Evolutionary conservation across 2,797 vertebrate genomes (phyloP), one percentile per base, ranked within the genome.

Genomic region (Enteromius argenteus): DNA sequence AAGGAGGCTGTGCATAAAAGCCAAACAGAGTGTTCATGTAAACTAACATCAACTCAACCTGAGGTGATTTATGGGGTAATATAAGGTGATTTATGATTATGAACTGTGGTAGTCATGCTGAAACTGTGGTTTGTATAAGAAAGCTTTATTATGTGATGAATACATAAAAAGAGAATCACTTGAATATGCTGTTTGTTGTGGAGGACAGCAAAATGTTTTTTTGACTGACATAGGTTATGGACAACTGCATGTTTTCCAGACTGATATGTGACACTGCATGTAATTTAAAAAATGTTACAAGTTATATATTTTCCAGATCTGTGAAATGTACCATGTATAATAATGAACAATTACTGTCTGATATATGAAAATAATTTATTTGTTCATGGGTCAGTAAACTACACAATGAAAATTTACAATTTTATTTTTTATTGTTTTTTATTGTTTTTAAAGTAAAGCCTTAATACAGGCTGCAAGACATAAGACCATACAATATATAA

Each of bases 21-120:
- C 39, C 80, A 72, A 73, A 80, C 35, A 56, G 14, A 69, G 17
- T 30, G 49, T 69, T 39, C 13, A 42, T 21, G 17, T 72, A 51
- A 69, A 39, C 68, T 30, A 3, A 56, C 19, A 27, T 80, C 62
- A 37, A 67, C 8, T 78, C 6, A 10, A 64, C 23, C 56, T 53
- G 44, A 67, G 19, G 21, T 37, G 64, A 51, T 37, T 64, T 49
- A 32, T 35, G n/a, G 11, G 42, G 30, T 80, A 21, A 53, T 46
- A 19, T 66, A 17, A 49, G 6, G 42, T 78, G 23, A 46, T 62
- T 46, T 64, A n/a, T 35, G 19, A 66, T 30, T 51, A 51, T 2
- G 6, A 11, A 58, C 51, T 17, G 49, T 53, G 10, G 32, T 68
- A 5, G 27, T 64, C 27, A 64, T 17, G 13, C 23, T 62, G 60